Base-by-base conservation (phyloP, 2,113 vertebrate species). In the Atractosteus spatula region DNA sequence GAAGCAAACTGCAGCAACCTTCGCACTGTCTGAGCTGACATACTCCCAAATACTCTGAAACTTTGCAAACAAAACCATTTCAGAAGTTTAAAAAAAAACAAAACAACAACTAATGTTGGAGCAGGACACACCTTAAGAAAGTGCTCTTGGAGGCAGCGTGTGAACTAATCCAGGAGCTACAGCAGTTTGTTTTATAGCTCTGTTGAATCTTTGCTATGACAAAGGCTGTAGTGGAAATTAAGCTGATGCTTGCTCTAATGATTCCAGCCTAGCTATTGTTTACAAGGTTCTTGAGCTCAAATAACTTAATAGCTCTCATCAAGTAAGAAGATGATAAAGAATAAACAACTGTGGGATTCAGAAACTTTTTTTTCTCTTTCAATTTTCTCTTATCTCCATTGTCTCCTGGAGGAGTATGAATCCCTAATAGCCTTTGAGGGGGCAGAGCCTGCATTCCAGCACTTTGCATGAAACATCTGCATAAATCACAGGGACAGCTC, bases 301-400 rank as follows among this genome's bases (percentile, higher is more conserved):
- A n/a, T 51, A 51, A 59, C 11, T 14, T 59, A 8, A 59, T 59
- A 59, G 79, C 81, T 83, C 82, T 83, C 86, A 87, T 89, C 86
- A 88, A 84, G 80, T 80, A 77, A 76, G 85, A 81, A 82, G 82
- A 73, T 56, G 69, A 78, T 74, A 75, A 55, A 16, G 61, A 11
- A 54, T 59, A 56, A 64, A 68, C 42, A 12, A 11, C 45, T 72
- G 73, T 80, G 5, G 74, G 79, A 84, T 79, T 76, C 71, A 73
- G 66, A 68, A 76, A 82, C 76, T 67, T 69, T 76, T 80, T 80
- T 43, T 83, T 79, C 73, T 76, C 69, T 70, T 81, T 83, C 77
- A 78, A 85, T 83, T 89, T 29, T 80, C 81, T 78, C 86, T 88
- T 89, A 90, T 89, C 88, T 87, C 14, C 74, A 72, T 77, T 77